A percentile compares a stretch with the other conserved stretches of the same genome.
phyloP scores from a whole-genome alignment of 2,888 invertebrate genomes.

The Clivina fossor region DNA sequence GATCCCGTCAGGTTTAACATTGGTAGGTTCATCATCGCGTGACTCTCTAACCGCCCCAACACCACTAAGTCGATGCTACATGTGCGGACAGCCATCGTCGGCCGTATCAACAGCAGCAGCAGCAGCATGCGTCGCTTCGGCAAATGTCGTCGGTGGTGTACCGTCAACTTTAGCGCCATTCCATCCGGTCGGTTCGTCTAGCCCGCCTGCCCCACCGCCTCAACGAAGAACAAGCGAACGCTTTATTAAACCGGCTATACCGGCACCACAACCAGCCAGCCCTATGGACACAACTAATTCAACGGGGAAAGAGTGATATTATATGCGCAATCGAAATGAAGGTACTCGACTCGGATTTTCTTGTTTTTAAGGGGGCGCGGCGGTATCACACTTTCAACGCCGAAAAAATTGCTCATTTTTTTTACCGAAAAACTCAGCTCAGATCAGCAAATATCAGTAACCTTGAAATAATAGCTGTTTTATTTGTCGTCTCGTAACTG shows the following conservation, averaged over 20 bases:
- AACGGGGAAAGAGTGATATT: conserved; percentile 44
- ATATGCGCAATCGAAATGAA: too few relatives aligned
- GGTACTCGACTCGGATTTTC: too few relatives aligned
- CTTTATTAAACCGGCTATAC: conserved; percentile 85
- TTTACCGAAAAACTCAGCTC: too few relatives aligned
- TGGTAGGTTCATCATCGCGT: conserved; percentile 52
- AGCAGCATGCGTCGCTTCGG: conserved; percentile 40
- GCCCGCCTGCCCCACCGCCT: conserved; percentile 62
- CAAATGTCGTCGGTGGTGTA: conserved; percentile 9
- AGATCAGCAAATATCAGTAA: too few relatives aligned
- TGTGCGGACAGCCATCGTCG: conserved; percentile 66
- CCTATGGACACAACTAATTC: conserved; percentile 70
- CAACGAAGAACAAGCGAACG: conserved; percentile 69
- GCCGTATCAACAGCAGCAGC: conserved; percentile 48
- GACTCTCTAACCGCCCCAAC: conserved; percentile 48
- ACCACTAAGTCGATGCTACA: conserved; percentile 66
- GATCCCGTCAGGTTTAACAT: conserved; percentile 44
- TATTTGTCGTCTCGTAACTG: too few relatives aligned
- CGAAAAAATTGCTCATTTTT: too few relatives aligned
- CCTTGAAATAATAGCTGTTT: too few relatives aligned
- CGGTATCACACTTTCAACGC: too few relatives aligned
- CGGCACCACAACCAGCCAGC: conserved; percentile 67
- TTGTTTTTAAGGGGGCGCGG: neutral
- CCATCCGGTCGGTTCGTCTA: conserved; percentile 52
- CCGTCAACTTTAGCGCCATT: conserved; percentile 50